Percentiles rank a stretch among this genome's conserved stretches.
phyloP scores from a whole-genome alignment of 2,113 vertebrate species.

The Grammomys surdaster region DNA sequence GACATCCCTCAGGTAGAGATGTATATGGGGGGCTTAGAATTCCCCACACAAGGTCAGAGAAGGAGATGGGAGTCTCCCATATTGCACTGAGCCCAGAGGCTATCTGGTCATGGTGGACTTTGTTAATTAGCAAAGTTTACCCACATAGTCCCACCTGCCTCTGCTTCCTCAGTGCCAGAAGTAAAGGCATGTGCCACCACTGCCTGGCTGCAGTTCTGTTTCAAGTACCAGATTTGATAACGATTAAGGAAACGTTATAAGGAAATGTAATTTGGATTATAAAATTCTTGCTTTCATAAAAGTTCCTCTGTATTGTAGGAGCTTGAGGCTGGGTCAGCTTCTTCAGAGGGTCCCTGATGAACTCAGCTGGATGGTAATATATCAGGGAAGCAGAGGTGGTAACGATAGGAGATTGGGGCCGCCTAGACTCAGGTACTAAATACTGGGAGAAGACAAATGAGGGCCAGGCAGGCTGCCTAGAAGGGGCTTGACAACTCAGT shows the following conservation, averaged over 20 bases:
- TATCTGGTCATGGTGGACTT: too few species aligned
- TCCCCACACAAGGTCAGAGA: too few species aligned
- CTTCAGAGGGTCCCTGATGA: rapidly evolving
- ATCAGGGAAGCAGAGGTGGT: background rate
- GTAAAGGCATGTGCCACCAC: background rate
- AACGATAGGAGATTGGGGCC: rapidly evolving
- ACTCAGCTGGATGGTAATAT: background rate
- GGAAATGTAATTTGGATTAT: background rate
- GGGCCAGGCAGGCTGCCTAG: background rate
- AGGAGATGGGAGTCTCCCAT: too few species aligned
- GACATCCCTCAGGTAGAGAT: too few species aligned
- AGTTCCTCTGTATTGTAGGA: background rate
- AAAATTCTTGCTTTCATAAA: background rate
- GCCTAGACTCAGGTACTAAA: background rate
- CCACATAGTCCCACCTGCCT: background rate
- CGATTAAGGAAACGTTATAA: background rate
- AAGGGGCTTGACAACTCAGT: background rate
- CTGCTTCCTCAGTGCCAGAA: background rate
- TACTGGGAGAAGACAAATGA: rapidly evolving
- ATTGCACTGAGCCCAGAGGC: too few species aligned
- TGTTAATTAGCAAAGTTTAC: too few species aligned
- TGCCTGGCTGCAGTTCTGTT: background rate
- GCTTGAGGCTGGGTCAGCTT: background rate
- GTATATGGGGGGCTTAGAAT: too few species aligned
- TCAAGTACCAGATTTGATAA: background rate